Evolutionary conservation across 2,113 vertebrate species (phyloP), one percentile per base, ranked within the genome.

Genomic region (Trematocara stigmaticum): DNA sequence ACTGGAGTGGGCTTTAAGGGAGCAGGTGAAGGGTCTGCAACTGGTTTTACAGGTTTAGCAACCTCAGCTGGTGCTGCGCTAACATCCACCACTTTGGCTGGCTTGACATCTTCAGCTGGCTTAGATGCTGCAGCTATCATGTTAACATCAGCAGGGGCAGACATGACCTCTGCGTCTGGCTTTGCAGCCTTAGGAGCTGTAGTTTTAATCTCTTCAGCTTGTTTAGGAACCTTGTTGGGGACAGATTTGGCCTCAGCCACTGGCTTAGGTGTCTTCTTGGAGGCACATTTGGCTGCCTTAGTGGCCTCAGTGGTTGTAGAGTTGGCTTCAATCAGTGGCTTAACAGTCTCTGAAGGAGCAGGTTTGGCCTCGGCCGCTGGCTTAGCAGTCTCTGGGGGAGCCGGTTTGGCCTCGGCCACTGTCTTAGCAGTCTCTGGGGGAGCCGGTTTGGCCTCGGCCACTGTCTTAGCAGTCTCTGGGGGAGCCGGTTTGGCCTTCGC

Each of bases 381-480:
- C 6, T 20, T 66, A 0, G 2, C 59, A 7, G 20, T 7, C 38
- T 69, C 2, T 0, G n/a, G 0, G 1, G 59, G 31, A 35, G 31
- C 64, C 5, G 11, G 64, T 9, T 42, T 23, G 4, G 49, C 9
- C 5, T 84, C 7, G 3, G 2, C 6, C 0, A 6, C 38, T 9
- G 11, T 0, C 11, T 69, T 69, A 0, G 11, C n/a, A 1, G 11
- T 3, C 64, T 42, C 0, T 5, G 18, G 0, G 3, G 61, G 34
- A 20, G 34, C 59, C 4, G 9, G 59, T 10, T 35, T n/a, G 6
- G 47, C 8, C 7, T 84, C 18, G 2, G 2, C 3, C 0, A 7
- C 34, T 5, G 18, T 0, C n/a, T 23, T 66, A 0, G 2, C 6
- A 3, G 10, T 4, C 34, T 64, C 18, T 5, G 35, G 1, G 1